These are phyloP conservation scores for Dynastes tityus DNA, from an alignment of 2,888 invertebrate species.

Conservation along the genomic window DNA sequence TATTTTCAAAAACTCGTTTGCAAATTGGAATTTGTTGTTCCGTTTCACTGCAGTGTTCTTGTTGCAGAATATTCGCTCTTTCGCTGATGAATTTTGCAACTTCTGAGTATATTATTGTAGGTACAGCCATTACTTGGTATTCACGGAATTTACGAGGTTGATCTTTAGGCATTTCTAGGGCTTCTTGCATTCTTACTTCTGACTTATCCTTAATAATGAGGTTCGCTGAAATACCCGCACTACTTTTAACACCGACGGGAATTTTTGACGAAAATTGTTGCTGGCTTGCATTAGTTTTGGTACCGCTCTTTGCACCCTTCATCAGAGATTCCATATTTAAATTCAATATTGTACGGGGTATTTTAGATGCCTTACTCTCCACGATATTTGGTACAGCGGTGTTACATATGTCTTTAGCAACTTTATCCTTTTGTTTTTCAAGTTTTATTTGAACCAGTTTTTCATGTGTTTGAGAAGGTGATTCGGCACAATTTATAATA, in stretches of 20 bases:
- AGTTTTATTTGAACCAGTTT: neutral
- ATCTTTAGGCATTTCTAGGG: neutral
- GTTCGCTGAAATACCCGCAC: neutral
- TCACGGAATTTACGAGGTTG: neutral
- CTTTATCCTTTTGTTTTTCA: neutral
- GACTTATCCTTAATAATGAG: too few relatives aligned
- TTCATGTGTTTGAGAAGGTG: neutral
- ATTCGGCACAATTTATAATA: neutral
- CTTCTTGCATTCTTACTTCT: neutral
- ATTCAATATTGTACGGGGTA: neutral
- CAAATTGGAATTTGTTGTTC: neutral
- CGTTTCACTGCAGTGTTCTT: neutral
- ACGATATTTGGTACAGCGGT: neutral
- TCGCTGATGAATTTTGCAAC: neutral
- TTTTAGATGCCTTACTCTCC: neutral
- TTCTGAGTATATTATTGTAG: neutral
- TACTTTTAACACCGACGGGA: conserved; percentile 15
- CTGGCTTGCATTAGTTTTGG: neutral
- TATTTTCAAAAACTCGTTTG: neutral
- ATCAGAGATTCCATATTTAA: neutral
- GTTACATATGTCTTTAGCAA: neutral
- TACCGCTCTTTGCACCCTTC: neutral
- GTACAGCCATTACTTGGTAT: conserved; percentile 16
- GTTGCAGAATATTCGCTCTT: neutral
- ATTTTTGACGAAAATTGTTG: conserved; percentile 24